Evolutionary conservation across 2,113 vertebrate genomes (phyloP), one percentile per base, ranked within the genome.

Genomic region (Lagopus muta): DNA sequence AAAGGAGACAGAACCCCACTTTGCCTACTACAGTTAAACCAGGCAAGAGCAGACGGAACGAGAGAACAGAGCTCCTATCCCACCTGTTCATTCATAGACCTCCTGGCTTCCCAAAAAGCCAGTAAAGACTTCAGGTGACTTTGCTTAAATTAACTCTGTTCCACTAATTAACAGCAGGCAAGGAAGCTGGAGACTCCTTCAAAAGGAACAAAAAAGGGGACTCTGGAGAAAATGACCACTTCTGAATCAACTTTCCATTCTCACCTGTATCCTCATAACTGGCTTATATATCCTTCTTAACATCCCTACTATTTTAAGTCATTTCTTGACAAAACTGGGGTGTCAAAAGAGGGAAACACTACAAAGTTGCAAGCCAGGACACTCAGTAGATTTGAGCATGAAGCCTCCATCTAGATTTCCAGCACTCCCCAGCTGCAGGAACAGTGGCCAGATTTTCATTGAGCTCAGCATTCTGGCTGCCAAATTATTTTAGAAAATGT

Each of bases 41-140:
- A 36, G 1, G 2, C 34, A 43, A 55, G 40, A 1, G 1, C n/a
- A 47, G 73, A 52, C 36, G 19, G 54, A 55, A 28, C 0, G 1
- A 48, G 57, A 80, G 76, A 58, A 71, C 72, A 62, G 58, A 45
- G n/a, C 9, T 81, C 52, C 69, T 34, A 32, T 4, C 74, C 27
- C 36, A 21, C 42, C 80, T 38, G 42, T 30, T 57, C 82, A 48
- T 10, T 79, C 74, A 27, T 15, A 73, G 66, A 45, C 8, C 45
- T 75, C 71, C 50, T 43, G 50, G 42, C 62, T 65, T 19, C 17
- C 19, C 60, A 19, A 7, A 1, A 8, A 16, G 2, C 60, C 60
- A 67, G 38, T 3, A 38, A 40, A 71, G 20, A 40, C 5, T 83
- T 47, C 19, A 30, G 40, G 36, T 73, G 62, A 13, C 62, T 69